Base-by-base conservation (phyloP, 2,113 vertebrate species). In the Falcunculus frontatus region DNA sequence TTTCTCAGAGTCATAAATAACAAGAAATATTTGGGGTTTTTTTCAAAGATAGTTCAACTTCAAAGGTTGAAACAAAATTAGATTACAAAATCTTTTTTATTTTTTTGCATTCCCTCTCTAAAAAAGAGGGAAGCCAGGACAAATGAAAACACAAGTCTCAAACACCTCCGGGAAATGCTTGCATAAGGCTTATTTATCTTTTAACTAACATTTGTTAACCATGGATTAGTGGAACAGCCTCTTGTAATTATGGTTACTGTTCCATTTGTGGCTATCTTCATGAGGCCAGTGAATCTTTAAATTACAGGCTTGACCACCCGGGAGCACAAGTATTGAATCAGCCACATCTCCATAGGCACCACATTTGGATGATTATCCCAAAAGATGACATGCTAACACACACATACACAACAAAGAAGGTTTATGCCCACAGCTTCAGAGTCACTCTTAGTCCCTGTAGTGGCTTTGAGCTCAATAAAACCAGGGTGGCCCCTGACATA, bases 301-400 rank as follows among this genome's bases (percentile, higher is more conserved):
- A 98, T 98, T 98, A 97, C 94, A 95, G 97, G 94, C 97, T 98
- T 98, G 98, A 97, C 98, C 98, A 98, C 98, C 98, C 94, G 5
- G 84, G 97, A 98, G 95, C 93, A 87, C 89, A 96, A 96, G 97
- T 84, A 97, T 95, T 95, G 88, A 97, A 90, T 90, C 90, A 97
- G 96, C 95, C 96, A 65, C 97, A 96, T 97, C 96, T 97, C 97
- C 96, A 69, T 97, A 97, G 97, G 93, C 95, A 94, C 87, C 95
- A 95, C 96, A 95, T 97, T 95, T 79, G 88, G 96, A 96, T 92
- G 47, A 96, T 98, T 97, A 96, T 97, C 95, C 96, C 89, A 37
- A 95, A 97, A 98, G 94, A 97, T 88, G 96, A 95, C 97, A 94
- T 68, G 68, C 86, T 95, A 88, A 75, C 93, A 74, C 55, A 89